Conservation (phyloP, 1,140 invertebrate species). For the Drosophila persimilis region DNA sequence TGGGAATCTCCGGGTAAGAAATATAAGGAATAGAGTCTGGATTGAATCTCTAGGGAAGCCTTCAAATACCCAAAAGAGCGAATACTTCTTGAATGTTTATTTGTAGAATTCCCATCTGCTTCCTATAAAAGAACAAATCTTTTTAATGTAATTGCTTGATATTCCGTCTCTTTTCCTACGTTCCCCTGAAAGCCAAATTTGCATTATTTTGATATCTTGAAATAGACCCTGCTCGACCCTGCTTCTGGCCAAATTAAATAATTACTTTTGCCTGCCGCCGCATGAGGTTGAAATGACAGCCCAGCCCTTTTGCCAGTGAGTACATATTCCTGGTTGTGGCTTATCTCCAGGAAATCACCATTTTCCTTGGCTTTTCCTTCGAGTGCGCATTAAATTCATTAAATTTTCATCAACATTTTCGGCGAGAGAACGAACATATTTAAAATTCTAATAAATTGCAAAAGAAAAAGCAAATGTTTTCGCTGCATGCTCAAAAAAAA, state of each 20-base stretch:
- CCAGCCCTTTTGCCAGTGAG: conserved; percentile 14
- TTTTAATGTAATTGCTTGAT: too few relatives aligned
- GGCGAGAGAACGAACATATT: conserved; percentile 55
- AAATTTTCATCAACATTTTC: conserved; percentile 72
- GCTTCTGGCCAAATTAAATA: conserved; percentile 30
- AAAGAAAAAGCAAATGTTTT: conserved; percentile 57
- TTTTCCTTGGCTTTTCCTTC: conserved; percentile 5
- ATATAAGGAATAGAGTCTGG: not conserved
- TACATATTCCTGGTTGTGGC: too few relatives aligned
- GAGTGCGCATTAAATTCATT: conserved; percentile 71
- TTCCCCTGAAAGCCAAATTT: conserved; percentile 7
- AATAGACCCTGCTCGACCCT: not conserved
- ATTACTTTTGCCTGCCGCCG: conserved; percentile 8
- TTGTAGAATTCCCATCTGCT: conserved; percentile 10
- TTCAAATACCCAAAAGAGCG: not conserved
- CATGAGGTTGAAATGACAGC: conserved; percentile 8
- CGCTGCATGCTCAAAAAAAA: conserved; percentile 51
- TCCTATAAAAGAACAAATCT: too few relatives aligned
- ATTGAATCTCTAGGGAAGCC: not conserved
- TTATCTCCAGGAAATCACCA: conserved; percentile 24
- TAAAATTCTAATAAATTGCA: conserved; percentile 72
- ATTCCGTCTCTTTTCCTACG: not conserved
- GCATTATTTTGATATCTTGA: conserved; percentile 30
- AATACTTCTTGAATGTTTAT: conserved; percentile 25
- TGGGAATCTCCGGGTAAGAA: not conserved